Base-by-base conservation (phyloP, 2,888 invertebrate genomes). In the Cartodere bifasciata region DNA sequence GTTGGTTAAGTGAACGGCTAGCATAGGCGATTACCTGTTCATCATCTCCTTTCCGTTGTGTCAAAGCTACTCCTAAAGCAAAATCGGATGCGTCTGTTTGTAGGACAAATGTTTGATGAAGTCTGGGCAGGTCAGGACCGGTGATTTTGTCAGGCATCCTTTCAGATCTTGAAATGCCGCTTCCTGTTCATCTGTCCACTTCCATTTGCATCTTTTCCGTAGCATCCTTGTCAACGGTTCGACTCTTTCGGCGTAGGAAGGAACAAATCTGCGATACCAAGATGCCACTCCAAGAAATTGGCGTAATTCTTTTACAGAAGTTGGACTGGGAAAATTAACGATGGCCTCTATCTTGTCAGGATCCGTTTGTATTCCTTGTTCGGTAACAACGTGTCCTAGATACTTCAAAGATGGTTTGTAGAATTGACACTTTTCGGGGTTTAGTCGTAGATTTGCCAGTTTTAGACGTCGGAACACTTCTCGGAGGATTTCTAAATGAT, bases 391-490 rank as follows among this genome's bases (percentile, higher is more conserved):
- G 20, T 37, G 38, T 2, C 35, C 35, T 5, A 37, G 30, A 15
- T 37, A 37, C 22, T 32, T 27, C 9, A 27, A 10, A 7, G 21
- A 25, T 4, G 17, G 12, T 4, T 32, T 21, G 0, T 35, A 31
- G 30, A 45, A 50, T 10, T 40, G 34, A 23, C 43, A 45, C 32
- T 47, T 50, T 4, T 47, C 42, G 4, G 16, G 25, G 17, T 45
- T 47, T 2, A 43, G 16, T n/a, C 26, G 32, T 12, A 48, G 29
- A 2, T 38, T 37, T 1, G 45, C 43, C 9, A 35, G 28, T 4
- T 40, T n/a, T 2, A 49, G 34, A 13, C 44, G 20, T 4, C 22
- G 24, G 4, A 49, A 40, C 0, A 49, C 39, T 23, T n/a, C n/a
- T n/a, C n/a, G n/a, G n/a, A n/a, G n/a, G n/a, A n/a, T n/a, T n/a